A percentile compares a stretch with the other conserved stretches of the same genome.
Evolutionary conservation across 2,113 vertebrate species (phyloP).

Genomic region (Catagonus wagneri): DNA sequence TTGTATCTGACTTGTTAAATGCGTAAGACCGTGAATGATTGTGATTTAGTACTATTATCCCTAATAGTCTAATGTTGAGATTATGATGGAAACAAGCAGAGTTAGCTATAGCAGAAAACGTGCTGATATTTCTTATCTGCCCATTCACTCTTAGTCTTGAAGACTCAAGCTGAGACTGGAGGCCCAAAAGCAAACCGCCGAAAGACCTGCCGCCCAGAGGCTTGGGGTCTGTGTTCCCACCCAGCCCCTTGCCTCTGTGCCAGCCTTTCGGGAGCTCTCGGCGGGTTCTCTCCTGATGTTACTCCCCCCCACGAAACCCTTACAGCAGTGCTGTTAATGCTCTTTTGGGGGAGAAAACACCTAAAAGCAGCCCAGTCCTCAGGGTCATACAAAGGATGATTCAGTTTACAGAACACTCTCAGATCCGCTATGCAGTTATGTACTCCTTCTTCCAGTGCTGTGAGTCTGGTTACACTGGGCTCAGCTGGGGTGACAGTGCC

Average conservation of each 20-base stretch:
- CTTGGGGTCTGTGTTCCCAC: no score
- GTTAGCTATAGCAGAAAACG: neutral
- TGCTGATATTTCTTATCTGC: neutral
- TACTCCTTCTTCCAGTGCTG: neutral
- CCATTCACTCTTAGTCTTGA: neutral
- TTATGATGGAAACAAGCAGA: neutral
- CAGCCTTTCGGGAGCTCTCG: neutral
- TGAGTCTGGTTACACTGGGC: no score
- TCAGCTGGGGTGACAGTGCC: no score
- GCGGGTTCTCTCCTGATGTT: rapidly evolving
- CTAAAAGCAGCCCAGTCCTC: neutral
- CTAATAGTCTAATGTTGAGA: neutral
- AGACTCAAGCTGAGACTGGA: neutral
- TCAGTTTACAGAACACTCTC: neutral
- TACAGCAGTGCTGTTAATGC: no score
- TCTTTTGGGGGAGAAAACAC: neutral
- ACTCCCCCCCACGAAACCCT: neutral
- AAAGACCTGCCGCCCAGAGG: neutral
- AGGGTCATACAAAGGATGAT: no score
- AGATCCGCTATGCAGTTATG: neutral
- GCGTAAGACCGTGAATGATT: neutral
- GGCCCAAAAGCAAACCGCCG: neutral
- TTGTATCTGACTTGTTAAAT: neutral
- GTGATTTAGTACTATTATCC: neutral
- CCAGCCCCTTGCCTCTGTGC: no score